phyloP scores from a whole-genome alignment of 2,888 invertebrate genomes.

The Drosophila quinaria region DNA sequence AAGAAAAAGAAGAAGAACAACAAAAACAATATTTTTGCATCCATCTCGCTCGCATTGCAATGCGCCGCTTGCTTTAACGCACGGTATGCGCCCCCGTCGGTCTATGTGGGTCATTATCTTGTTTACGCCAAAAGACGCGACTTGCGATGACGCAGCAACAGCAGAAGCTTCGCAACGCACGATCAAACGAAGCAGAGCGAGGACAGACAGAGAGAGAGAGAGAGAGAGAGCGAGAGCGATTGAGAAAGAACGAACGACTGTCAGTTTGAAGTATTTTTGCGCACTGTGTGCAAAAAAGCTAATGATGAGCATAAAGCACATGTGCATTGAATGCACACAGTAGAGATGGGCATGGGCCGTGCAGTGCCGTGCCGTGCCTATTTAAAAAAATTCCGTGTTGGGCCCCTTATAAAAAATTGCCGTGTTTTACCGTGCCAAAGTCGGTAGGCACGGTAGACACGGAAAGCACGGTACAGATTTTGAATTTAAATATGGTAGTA shows the following conservation, averaged over 20 bases:
- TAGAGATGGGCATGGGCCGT: no score
- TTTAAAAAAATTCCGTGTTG: no score
- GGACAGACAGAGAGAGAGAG: not conserved
- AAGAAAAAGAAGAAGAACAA: not conserved
- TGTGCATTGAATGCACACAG: slow-evolving; percentile 28
- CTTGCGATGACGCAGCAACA: slow-evolving; percentile 48
- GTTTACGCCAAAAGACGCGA: slow-evolving; percentile 64
- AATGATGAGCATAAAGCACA: slow-evolving; percentile 27
- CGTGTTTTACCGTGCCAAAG: no score
- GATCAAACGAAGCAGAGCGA: slow-evolving; percentile 28
- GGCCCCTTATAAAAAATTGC: no score
- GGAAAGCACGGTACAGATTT: no score
- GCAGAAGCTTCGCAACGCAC: slow-evolving; percentile 25
- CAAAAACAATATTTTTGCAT: slow-evolving; percentile 17
- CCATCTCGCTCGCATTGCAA: slow-evolving; percentile 25
- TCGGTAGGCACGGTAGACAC: no score
- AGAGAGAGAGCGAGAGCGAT: not conserved
- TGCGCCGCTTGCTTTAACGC: slow-evolving; percentile 54
- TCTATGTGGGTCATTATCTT: slow-evolving; percentile 77
- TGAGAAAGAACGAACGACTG: slow-evolving; percentile 4
- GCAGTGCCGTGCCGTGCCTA: no score
- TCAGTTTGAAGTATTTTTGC: slow-evolving; percentile 22
- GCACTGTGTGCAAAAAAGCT: slow-evolving; percentile 38
- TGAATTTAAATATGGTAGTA: no score
- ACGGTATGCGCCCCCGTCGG: slow-evolving; percentile 55